Percentiles rank a stretch among this genome's conserved stretches.
Conservation (phyloP, 2,113 vertebrate species). For the Neolamprologus toae region DNA sequence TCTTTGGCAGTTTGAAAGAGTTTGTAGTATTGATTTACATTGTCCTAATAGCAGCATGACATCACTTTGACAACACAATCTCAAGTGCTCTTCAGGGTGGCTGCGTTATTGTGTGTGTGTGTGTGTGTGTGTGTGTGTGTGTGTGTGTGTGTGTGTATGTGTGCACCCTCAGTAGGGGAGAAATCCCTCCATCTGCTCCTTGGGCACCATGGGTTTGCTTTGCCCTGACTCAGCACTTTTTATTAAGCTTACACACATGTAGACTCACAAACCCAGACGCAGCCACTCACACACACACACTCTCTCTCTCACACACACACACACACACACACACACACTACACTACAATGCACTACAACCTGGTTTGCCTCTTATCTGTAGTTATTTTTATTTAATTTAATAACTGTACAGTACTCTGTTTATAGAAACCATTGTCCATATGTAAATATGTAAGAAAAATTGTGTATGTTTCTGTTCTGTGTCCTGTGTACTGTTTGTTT, state of each 20-base stretch:
- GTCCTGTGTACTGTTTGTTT: too few relatives aligned
- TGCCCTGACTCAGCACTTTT: slow-evolving; percentile 33
- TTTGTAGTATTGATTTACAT: neutral
- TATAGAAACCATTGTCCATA: too few relatives aligned
- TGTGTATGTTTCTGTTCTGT: neutral
- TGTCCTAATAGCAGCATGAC: neutral
- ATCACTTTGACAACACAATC: neutral
- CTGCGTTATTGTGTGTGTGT: neutral
- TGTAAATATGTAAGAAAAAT: too few relatives aligned
- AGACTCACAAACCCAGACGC: neutral
- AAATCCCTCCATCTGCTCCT: slow-evolving; percentile 43
- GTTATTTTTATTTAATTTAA: too few relatives aligned
- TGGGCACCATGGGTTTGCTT: neutral
- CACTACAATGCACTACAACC: too few relatives aligned
- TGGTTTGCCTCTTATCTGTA: too few relatives aligned
- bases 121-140: neutral
- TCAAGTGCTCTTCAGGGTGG: neutral
- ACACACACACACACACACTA: neutral
- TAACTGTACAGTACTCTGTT: too few relatives aligned
- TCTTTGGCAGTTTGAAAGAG: neutral
- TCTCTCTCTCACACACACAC: too few relatives aligned
- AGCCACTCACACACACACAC: accelerated
- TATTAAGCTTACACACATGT: neutral
- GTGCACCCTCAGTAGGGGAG: neutral
- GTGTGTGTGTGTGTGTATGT: neutral